Evolutionary conservation across 2,113 vertebrate genomes (phyloP), one percentile per base, ranked within the genome.

Genomic region (Eupsittula cactorum): DNA sequence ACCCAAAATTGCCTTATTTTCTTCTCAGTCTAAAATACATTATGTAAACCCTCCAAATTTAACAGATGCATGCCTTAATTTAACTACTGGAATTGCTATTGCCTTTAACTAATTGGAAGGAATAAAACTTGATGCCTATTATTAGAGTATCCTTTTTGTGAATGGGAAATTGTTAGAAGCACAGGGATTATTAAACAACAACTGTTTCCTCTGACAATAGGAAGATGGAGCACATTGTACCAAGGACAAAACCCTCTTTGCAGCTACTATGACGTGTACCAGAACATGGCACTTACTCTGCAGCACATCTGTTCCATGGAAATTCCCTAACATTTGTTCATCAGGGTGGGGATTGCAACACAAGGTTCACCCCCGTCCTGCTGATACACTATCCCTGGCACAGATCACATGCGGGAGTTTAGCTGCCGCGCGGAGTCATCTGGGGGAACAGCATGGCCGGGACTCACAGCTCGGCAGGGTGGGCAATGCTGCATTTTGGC

Each of bases 361-460:
- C 13, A 23, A 59, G 67, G 52, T 37, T 93, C 75, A 39, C 24
- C 53, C 41, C 19, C 1, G 0, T 88, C 46, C 68, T 0, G 7
- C 41, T 28, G 68, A 75, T 29, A 49, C 3, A 1, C 53, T 59
- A 25, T 59, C 31, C 73, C 46, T 25, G 23, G 67, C 67, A 64
- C 39, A 44, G 55, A 37, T 7, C 25, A 12, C 2, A 1, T 4
- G 14, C 11, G 6, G 29, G 42, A 33, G 68, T 47, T 53, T 52
- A 27, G 16, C 33, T 12, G 53, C 53, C 49, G 16, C 0, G 0
- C 5, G 52, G n/a, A 76, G 50, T 1, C 0, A 6, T 16, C 17
- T 6, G 10, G 20, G n/a, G 19, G 18, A 68, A 14, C 1, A 0
- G 42, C 60, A 46, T 19, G 5, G 75, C 1, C 0, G 46, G 18